Percentiles rank a stretch among this genome's conserved stretches.
Evolutionary conservation across 2,797 vertebrate species (phyloP).

Genomic region (Sebastes glaucus): DNA sequence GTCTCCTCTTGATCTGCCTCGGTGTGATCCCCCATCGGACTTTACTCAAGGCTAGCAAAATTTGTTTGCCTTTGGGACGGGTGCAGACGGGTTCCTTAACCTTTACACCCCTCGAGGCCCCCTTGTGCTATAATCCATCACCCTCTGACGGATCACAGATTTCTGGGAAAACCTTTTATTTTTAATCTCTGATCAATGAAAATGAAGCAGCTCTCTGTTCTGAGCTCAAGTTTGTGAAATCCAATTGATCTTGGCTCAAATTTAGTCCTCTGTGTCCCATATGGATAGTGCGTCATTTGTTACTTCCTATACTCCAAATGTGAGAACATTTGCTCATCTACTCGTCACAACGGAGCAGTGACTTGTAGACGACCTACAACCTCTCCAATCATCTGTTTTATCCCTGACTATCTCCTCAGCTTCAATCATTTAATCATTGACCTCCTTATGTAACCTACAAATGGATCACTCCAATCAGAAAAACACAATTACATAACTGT

Average conservation of each 20-base stretch:
- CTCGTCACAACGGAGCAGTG: background rate
- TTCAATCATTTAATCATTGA: slow-evolving; percentile 67
- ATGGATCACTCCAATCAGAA: slow-evolving; percentile 23
- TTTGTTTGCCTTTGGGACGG: slow-evolving; percentile 71
- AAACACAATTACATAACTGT: slow-evolving; percentile 39
- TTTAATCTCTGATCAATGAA: background rate
- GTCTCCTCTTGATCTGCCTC: slow-evolving; percentile 9
- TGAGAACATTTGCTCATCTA: background rate
- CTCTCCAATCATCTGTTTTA: slow-evolving; percentile 21
- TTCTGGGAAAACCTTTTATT: slow-evolving; percentile 13
- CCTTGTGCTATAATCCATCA: slow-evolving; percentile 24
- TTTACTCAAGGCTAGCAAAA: slow-evolving; percentile 73
- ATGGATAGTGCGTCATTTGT: background rate
- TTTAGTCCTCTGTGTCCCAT: background rate
- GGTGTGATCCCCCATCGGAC: slow-evolving; percentile 61
- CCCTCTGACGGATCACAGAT: background rate
- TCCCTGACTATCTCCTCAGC: slow-evolving; percentile 25
- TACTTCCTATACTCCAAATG: background rate
- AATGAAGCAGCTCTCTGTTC: background rate
- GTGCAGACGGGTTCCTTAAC: slow-evolving; percentile 59
- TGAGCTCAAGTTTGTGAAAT: slow-evolving; percentile 21
- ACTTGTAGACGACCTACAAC: background rate
- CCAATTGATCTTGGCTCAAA: background rate
- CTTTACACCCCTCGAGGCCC: slow-evolving; percentile 55
- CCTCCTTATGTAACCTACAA: slow-evolving; percentile 58